Conservation (phyloP, 2,113 vertebrate species). For the Mastomys coucha region DNA sequence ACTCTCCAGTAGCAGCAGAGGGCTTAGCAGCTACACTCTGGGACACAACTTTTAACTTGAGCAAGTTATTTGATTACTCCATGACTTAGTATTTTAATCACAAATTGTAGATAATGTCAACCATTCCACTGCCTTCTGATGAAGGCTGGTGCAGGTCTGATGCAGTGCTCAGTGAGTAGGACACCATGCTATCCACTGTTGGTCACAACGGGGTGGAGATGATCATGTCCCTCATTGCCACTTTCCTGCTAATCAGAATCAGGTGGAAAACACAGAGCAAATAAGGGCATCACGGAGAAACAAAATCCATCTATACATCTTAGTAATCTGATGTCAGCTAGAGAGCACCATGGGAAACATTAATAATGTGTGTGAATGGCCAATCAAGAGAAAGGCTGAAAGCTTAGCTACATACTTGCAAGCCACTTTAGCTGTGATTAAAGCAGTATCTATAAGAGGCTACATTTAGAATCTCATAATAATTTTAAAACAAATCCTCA, state of each 20-base stretch:
- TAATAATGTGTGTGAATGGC: not conserved
- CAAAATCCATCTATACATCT: not conserved
- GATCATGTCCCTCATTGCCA: not conserved
- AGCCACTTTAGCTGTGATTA: constrained; percentile 27
- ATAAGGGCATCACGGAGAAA: not conserved
- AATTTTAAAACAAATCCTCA: constrained; percentile 67
- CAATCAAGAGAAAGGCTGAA: constrained; percentile 17
- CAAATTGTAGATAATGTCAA: constrained; percentile 24
- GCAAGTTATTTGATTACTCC: constrained; percentile 36
- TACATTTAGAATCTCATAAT: constrained; percentile 41
- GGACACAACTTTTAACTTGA: constrained; percentile 18
- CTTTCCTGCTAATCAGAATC: constrained; percentile 17
- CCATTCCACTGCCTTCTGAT: constrained; percentile 2
- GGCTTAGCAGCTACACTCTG: not conserved
- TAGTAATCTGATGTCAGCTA: not conserved
- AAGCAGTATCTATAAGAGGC: not conserved
- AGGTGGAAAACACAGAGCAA: constrained; percentile 12
- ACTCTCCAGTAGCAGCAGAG: not conserved
- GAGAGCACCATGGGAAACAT: not conserved
- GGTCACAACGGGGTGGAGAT: not conserved
- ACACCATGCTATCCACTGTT: constrained; percentile 1
- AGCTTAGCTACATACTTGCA: not conserved
- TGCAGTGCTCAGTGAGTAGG: not conserved
- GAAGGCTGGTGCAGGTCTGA: not conserved
- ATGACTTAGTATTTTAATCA: constrained; percentile 44